Percentiles rank a stretch among this genome's conserved stretches.
These are phyloP conservation scores for Helleia helle DNA, from an alignment of 2,888 invertebrate species.

Conservation along the genomic window DNA sequence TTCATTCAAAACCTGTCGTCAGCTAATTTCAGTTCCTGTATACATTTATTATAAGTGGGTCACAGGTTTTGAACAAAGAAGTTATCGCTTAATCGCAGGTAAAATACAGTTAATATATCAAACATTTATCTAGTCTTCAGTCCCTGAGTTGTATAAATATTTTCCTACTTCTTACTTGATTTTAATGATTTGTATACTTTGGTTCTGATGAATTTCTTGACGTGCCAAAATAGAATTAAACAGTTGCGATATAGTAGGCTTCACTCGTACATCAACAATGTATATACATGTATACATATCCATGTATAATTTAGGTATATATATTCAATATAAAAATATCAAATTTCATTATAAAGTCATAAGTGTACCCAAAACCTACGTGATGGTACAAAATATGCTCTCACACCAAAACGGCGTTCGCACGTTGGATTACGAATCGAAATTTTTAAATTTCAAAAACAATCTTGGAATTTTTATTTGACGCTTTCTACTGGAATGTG, in stretches of 20 bases:
- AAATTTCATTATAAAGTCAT: conserved; percentile 73
- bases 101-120: conserved; percentile 73
- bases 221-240: conserved; percentile 74
- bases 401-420: conserved; percentile 61
- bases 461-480: conserved; percentile 67
- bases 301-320: conserved; percentile 69
- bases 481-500: conserved; percentile 71
- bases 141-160: conserved; percentile 73
- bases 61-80: conserved; percentile 70
- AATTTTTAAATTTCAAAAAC: conserved; percentile 65
- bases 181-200: conserved; percentile 74
- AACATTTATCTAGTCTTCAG: conserved; percentile 74
- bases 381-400: conserved; percentile 70
- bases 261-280: conserved; percentile 72
- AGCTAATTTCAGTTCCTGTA: conserved; percentile 64
- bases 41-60: conserved; percentile 46
- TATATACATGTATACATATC: conserved; percentile 73
- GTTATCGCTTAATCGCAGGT: conserved; percentile 63
- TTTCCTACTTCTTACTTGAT: conserved; percentile 71
- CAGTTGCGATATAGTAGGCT: conserved; percentile 72
- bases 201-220: conserved; percentile 72
- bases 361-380: conserved; percentile 75
- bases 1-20: conserved; percentile 69
- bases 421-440: conserved; percentile 65
- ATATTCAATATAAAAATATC: conserved; percentile 74